Conservation (phyloP, 2,113 vertebrate genomes). For the Scomber scombrus region DNA sequence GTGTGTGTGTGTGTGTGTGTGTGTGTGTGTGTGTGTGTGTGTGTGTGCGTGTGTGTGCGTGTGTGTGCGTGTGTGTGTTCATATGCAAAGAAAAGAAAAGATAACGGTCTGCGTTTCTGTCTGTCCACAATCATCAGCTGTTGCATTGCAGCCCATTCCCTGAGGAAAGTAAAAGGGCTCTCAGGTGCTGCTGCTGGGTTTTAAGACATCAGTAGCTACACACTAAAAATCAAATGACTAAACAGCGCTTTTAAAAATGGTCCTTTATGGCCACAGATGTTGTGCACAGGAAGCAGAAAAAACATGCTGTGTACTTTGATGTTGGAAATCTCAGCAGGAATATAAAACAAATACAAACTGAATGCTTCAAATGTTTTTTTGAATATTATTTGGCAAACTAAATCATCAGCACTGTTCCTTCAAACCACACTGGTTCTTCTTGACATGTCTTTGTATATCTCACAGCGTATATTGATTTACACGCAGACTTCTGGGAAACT, state of each 20-base stretch:
- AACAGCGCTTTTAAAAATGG: background rate
- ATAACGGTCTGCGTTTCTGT: slow-evolving; percentile 16
- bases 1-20: slow-evolving; percentile 1
- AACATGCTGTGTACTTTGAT: slow-evolving; percentile 16
- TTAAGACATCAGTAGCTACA: slow-evolving; percentile 26
- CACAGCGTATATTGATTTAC: slow-evolving; percentile 40
- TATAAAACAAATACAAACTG: slow-evolving; percentile 12
- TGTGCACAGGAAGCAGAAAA: slow-evolving; percentile 1
- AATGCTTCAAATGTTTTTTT: slow-evolving; percentile 44
- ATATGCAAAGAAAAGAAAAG: slow-evolving; percentile 15
- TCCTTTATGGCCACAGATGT: background rate
- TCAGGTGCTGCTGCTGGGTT: slow-evolving; percentile 44
- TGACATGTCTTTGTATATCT: slow-evolving; percentile 47
- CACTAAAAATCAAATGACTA: slow-evolving; percentile 10
- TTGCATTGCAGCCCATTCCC: slow-evolving; percentile 13
- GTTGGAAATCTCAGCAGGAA: slow-evolving; percentile 19
- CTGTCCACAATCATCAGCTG: slow-evolving; percentile 38
- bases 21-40: slow-evolving; percentile 3
- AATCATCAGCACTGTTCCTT: slow-evolving; percentile 5
- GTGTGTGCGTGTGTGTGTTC: background rate
- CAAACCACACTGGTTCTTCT: background rate
- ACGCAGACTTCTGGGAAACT: slow-evolving; percentile 30
- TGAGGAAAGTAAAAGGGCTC: slow-evolving; percentile 9
- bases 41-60: background rate
- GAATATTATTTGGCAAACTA: background rate